Base-by-base conservation (phyloP, 92 coral and sea anemone species). In the Parazoanthus atlanticus region DNA sequence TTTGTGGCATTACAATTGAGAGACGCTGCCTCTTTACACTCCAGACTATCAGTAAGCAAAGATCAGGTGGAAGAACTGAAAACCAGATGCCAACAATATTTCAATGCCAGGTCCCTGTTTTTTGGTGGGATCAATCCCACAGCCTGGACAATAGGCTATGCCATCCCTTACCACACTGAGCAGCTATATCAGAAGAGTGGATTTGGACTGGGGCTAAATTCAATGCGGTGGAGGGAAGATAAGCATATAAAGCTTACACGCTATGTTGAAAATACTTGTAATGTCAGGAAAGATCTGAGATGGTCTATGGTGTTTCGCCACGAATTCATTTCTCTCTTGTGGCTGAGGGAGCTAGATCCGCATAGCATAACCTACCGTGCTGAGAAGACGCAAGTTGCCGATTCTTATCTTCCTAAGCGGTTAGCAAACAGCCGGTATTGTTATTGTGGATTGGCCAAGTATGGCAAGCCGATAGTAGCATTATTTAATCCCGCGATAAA, bases 281-380 rank as follows among this genome's bases (percentile, higher is more conserved):
- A 94, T 91, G 89, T 81, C 41, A 85, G 47, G 80, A 93, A 93
- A 74, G 29, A 66, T 38, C 66, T 40, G 28, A 89, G 91, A 78
- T 93, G 96, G 93, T 89, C 89, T 91, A 86, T 74, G 56, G 92
- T 91, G 41, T 91, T 93, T 52, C 73, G 93, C 15, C 93, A 93
- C 74, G 93, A 89, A 74, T 93, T 76, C 81, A 80, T 93, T 38
- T 89, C 78, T n/a, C 36, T 86, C 80, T 31, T n/a, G n/a, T 91
- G 9, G 94, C 90, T 89, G 73, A 88, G 95, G 76, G 93, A 93
- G 92, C 61, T 91, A 54, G 93, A 93, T 65, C 93, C 95, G 21
- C 73, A 76, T 70, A 93, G 93, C 67, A 76, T 80, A 34, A 33
- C 88, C 15, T 93, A 88, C 71, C 4, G 6, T 40, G 43, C 43